Evolutionary conservation across 2,888 invertebrate genomes (phyloP), one percentile per base, ranked within the genome.

Genomic region (Caenorhabditis panamensis): DNA sequence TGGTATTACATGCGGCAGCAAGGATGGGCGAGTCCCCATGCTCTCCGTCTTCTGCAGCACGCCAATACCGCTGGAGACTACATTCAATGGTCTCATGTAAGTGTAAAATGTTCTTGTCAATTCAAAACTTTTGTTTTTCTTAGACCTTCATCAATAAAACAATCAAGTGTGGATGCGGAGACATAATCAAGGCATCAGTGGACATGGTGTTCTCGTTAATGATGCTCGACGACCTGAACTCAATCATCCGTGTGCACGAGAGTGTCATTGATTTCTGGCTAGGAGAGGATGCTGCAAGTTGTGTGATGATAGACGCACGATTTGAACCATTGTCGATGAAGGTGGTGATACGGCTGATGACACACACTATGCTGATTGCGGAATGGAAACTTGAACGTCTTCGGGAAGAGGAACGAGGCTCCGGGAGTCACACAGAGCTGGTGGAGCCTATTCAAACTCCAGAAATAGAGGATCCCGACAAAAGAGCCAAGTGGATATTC

Each of bases 11-110:
- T 75, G 53, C 59, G 76, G 8, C 54, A 63, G 20, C 78, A 82
- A 13, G 51, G 36, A 26, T 82, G 82, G 82, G 64, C 82, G 1
- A 82, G 78, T 53, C 82, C 82, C 1, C 79, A 82, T 36, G 66
- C 68, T 31, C 62, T 82, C 16, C 28, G 75, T 18, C 20, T 82
- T 13, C 26, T 82, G 28, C 71, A 79, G 41, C 82, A 79, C 28
- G 53, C 66, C n/a, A 82, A 82, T 31, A 37, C 9, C 6, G 75
- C 78, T 3, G 66, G 75, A 5, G 71, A 78, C 4, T 73, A 69
- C 41, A 61, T 64, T 20, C 8, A n/a, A 1, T 82, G 79, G 78
- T 28, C 41, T 26, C 56, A 64, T 63, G 71, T 79, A 53, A 28
- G n/a, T 26, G 9, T 28, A 18, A 9, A 54, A 20, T 9, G 13